phyloP scores from a whole-genome alignment of 2,113 vertebrate genomes.

The Erythrocebus patas region DNA sequence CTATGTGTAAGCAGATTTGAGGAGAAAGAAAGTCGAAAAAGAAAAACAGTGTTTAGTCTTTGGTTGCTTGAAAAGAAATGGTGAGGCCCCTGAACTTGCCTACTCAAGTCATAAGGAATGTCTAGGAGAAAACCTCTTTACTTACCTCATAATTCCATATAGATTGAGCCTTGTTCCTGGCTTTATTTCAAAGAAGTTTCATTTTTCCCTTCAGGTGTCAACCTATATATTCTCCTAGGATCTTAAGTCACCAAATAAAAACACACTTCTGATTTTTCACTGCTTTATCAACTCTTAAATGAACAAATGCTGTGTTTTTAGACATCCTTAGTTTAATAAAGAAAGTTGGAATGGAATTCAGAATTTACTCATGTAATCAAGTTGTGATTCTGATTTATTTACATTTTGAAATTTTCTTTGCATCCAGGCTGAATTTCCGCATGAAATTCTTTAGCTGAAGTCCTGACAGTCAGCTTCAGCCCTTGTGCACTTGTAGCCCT shows the following conservation, averaged over 20 bases:
- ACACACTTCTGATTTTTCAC: not conserved
- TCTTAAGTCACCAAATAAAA: not conserved
- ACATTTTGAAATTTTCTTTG: conserved; percentile 20
- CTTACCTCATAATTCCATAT: not conserved
- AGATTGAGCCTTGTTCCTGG: not conserved
- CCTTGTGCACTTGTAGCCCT: not conserved
- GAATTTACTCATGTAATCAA: not conserved
- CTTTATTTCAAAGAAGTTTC: not conserved
- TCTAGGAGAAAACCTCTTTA: not conserved
- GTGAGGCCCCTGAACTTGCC: not conserved
- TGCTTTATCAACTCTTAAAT: not conserved
- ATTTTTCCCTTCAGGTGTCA: not conserved
- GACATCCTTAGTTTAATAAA: not conserved
- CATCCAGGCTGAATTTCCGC: not conserved
- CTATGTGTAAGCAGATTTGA: not conserved
- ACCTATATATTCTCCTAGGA: not conserved
- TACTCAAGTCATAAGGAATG: not conserved
- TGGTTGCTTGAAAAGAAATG: no score
- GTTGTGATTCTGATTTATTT: not conserved
- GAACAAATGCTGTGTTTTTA: not conserved
- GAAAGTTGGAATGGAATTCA: not conserved
- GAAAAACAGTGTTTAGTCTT: not conserved
- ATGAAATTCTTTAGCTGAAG: not conserved
- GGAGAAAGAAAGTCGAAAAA: not conserved
- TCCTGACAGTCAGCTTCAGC: not conserved